phyloP scores from a whole-genome alignment of 2,113 vertebrate species.

The Morone chrysops region DNA sequence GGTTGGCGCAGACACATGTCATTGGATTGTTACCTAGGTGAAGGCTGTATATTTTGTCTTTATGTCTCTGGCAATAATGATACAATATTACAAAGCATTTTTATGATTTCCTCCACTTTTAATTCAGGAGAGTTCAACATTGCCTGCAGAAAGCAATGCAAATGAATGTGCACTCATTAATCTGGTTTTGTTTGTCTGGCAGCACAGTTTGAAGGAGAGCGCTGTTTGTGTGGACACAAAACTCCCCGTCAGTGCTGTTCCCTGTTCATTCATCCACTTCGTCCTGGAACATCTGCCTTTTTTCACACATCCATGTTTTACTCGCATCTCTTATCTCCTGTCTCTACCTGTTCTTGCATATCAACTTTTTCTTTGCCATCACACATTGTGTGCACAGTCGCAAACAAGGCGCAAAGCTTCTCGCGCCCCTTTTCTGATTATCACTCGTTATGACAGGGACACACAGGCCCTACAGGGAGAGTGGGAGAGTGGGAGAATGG shows the following conservation, averaged over 20 bases:
- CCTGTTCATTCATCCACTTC: no score
- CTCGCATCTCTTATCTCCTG: not conserved
- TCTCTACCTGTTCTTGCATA: slow-evolving; percentile 12
- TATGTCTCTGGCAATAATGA: not conserved
- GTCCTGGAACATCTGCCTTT: not conserved
- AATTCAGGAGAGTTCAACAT: no score
- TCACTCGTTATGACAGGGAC: slow-evolving; percentile 60
- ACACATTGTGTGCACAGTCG: slow-evolving; percentile 10
- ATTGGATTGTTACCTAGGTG: not conserved
- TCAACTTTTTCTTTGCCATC: slow-evolving; percentile 27
- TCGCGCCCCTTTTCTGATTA: slow-evolving; percentile 29
- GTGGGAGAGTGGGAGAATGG: no score
- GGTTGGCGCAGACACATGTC: not conserved
- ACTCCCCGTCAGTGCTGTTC: no score
- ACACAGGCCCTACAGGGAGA: slow-evolving; percentile 20
- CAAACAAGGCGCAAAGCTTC: slow-evolving; percentile 18
- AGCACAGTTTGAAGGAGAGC: no score
- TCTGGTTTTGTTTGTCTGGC: no score
- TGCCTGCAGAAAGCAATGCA: no score
- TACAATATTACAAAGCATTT: no score
- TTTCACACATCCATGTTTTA: not conserved
- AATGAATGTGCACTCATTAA: no score
- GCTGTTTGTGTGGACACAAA: no score
- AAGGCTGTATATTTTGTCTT: not conserved
- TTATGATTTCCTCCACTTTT: no score